Conservation (phyloP, 2,888 invertebrate genomes). For the Calameuta idolon region DNA sequence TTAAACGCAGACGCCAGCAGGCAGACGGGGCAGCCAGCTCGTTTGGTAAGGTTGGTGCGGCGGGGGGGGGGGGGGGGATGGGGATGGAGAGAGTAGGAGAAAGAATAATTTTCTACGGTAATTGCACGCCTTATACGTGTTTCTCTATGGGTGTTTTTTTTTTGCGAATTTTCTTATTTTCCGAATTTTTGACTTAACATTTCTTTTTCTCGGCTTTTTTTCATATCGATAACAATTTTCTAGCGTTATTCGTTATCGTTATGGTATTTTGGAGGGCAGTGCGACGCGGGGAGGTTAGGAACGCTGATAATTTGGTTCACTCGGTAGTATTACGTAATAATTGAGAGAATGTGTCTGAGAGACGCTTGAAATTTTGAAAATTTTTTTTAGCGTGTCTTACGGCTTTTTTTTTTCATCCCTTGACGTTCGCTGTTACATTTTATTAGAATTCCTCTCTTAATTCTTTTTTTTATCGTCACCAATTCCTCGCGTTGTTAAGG, state of each 20-base stretch:
- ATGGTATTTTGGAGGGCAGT: neutral
- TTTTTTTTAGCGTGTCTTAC: too few species aligned
- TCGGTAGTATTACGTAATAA: too few species aligned
- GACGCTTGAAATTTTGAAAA: neutral
- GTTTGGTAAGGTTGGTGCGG: constrained; percentile 7
- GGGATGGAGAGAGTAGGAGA: constrained; percentile 18
- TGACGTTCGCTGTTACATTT: neutral
- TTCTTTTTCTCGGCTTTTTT: neutral
- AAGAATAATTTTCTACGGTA: constrained; percentile 58
- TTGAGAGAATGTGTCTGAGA: neutral
- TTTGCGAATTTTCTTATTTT: neutral
- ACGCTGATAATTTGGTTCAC: too few species aligned
- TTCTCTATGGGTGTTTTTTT: neutral
- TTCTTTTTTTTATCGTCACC: neutral
- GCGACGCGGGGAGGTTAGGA: too few species aligned
- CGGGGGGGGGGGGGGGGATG: too few species aligned
- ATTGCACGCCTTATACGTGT: constrained; percentile 44
- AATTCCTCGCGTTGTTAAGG: neutral
- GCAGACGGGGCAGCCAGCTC: constrained; percentile 12
- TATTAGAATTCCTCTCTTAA: neutral
- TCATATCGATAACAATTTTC: neutral
- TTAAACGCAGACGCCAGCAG: constrained; percentile 44
- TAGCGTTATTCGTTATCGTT: too few species aligned
- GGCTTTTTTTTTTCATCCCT: neutral
- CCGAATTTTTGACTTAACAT: too few species aligned